Conservation (phyloP, 2,113 vertebrate genomes). For the Hucho hucho region DNA sequence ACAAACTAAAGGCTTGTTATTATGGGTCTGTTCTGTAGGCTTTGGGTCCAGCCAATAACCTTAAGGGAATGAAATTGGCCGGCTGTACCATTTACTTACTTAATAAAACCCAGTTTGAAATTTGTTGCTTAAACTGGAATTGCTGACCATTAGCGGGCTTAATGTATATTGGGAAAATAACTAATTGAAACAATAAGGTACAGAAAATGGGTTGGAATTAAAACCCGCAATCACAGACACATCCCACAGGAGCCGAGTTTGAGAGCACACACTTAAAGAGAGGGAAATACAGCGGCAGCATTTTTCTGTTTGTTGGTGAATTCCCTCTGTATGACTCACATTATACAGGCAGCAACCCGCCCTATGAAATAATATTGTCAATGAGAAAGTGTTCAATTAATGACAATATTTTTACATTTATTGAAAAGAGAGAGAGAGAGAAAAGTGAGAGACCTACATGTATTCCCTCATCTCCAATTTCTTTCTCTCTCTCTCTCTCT, state of each 20-base stretch:
- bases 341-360: too few relatives aligned
- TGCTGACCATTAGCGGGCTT: conserved; percentile 22
- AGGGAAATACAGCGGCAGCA: background rate
- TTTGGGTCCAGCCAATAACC: conserved; percentile 24
- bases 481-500: background rate
- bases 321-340: too few relatives aligned
- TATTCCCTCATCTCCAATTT: background rate
- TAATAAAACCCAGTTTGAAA: conserved; percentile 23
- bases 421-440: background rate
- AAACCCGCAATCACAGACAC: conserved; percentile 15
- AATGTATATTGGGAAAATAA: conserved; percentile 28
- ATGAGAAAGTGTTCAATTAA: background rate
- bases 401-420: too few relatives aligned
- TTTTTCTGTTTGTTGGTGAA: too few relatives aligned
- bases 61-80: conserved; percentile 13
- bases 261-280: conserved; percentile 4
- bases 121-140: conserved; percentile 33
- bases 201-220: conserved; percentile 31
- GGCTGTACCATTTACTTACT: conserved; percentile 25
- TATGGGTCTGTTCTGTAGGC: conserved; percentile 7
- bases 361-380: too few relatives aligned
- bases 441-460: background rate
- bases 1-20: conserved; percentile 36
- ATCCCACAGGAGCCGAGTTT: conserved; percentile 25
- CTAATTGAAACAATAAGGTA: conserved; percentile 30